Evolutionary conservation across 2,113 vertebrate species (phyloP).

Genomic region (Protobothrops flavoviridis): DNA sequence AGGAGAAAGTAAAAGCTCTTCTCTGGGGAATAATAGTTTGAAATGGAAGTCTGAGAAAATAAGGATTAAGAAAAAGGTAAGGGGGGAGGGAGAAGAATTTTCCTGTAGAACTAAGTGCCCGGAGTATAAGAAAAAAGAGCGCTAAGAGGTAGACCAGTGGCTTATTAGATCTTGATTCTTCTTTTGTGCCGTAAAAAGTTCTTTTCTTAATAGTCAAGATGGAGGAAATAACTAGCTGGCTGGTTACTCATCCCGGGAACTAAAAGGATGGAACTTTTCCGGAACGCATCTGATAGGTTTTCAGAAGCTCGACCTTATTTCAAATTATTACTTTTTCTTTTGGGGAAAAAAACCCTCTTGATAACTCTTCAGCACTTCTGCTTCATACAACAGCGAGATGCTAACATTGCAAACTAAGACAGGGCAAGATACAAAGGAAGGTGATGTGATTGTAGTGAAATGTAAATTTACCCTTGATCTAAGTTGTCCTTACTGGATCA

Average conservation of each 20-base stretch:
- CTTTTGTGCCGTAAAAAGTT: neutral
- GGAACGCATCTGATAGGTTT: neutral
- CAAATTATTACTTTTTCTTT: neutral
- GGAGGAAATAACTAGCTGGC: no score
- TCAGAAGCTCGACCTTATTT: neutral
- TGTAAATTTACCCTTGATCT: neutral
- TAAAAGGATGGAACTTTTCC: neutral
- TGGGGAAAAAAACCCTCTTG: neutral
- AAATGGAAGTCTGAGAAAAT: conserved; percentile 10
- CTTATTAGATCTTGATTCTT: neutral
- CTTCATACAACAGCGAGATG: neutral
- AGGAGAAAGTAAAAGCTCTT: conserved; percentile 43
- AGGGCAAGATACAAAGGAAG: neutral
- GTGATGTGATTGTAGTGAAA: neutral
- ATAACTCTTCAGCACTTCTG: neutral
- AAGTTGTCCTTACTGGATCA: neutral
- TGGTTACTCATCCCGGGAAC: neutral
- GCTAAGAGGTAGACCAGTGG: neutral
- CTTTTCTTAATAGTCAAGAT: neutral
- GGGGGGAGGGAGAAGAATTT: neutral
- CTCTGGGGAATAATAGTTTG: conserved; percentile 35
- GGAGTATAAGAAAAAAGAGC: neutral
- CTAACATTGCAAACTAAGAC: neutral
- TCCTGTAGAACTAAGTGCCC: neutral
- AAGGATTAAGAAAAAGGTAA: neutral